phyloP scores from a whole-genome alignment of 2,113 vertebrate species.

The Odocoileus hemionus region DNA sequence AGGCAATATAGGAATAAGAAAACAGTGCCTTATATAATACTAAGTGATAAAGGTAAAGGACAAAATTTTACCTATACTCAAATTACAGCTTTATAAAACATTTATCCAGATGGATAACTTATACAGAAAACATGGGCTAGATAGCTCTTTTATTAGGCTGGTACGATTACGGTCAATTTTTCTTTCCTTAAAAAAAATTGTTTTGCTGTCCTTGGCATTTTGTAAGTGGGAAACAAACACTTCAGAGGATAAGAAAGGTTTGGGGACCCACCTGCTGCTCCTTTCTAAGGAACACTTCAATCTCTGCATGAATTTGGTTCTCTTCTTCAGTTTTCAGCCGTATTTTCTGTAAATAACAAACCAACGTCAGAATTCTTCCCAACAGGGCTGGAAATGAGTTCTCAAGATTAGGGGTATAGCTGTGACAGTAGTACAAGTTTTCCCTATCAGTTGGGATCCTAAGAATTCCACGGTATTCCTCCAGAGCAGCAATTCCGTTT shows the following conservation, averaged over 20 bases:
- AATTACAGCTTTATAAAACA: neutral
- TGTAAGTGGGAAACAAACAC: neutral
- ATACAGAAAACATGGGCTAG: neutral
- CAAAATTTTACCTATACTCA: neutral
- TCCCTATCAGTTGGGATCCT: neutral
- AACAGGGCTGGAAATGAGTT: neutral
- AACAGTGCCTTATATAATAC: neutral
- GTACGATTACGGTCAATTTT: neutral
- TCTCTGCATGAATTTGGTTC: slow-evolving; percentile 78
- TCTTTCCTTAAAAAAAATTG: neutral
- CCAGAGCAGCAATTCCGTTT: neutral
- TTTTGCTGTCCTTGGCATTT: neutral
- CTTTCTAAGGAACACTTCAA: slow-evolving; percentile 83
- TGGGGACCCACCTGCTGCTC: slow-evolving; percentile 77
- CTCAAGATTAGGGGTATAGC: neutral
- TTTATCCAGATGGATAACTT: neutral
- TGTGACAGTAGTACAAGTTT: neutral
- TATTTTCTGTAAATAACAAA: slow-evolving; percentile 75
- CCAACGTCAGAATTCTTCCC: fast-evolving
- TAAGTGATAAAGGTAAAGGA: neutral
- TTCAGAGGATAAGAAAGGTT: neutral
- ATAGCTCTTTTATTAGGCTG: neutral
- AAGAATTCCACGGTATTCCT: too few relatives aligned
- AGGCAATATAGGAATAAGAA: neutral
- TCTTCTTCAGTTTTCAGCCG: slow-evolving; percentile 81